A percentile compares a stretch with the other conserved stretches of the same genome.
These are phyloP conservation scores for Disparrhopalites patrizii DNA, from an alignment of 2,888 invertebrate species.

Conservation along the genomic window DNA sequence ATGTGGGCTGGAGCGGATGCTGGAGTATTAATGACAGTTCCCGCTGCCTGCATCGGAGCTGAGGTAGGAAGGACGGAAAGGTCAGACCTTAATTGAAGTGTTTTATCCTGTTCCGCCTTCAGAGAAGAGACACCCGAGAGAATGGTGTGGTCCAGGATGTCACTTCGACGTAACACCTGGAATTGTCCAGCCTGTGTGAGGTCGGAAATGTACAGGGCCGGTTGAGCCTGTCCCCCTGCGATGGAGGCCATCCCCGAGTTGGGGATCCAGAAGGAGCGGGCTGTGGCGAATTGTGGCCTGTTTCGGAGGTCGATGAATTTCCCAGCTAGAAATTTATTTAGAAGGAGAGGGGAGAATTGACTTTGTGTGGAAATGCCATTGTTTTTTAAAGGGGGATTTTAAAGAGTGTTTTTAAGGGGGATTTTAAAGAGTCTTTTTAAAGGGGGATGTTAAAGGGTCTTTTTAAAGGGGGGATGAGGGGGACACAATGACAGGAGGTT, in stretches of 20 bases:
- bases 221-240: not conserved
- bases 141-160: conserved; percentile 14
- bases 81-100: not conserved
- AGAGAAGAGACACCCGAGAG: conserved; percentile 11
- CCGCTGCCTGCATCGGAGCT: not conserved
- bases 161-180: conserved; percentile 21
- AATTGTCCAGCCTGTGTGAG: conserved; percentile 30
- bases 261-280: conserved; percentile 11
- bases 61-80: not conserved
- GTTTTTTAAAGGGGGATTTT: no score
- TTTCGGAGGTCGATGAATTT: conserved; percentile 18
- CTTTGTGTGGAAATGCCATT: no score
- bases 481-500: not conserved
- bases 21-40: not conserved
- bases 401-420: no score
- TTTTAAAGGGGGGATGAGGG: not conserved
- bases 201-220: conserved; percentile 30
- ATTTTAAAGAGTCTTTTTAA: no score
- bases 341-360: no score
- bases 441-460: no score
- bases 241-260: not conserved
- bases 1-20: not conserved
- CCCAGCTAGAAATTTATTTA: conserved; percentile 17
- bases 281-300: not conserved
- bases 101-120: conserved; percentile 8